These are phyloP conservation scores for Ceyx melanurus DNA, from an alignment of 2,113 vertebrate genomes.

Conservation along the genomic window DNA sequence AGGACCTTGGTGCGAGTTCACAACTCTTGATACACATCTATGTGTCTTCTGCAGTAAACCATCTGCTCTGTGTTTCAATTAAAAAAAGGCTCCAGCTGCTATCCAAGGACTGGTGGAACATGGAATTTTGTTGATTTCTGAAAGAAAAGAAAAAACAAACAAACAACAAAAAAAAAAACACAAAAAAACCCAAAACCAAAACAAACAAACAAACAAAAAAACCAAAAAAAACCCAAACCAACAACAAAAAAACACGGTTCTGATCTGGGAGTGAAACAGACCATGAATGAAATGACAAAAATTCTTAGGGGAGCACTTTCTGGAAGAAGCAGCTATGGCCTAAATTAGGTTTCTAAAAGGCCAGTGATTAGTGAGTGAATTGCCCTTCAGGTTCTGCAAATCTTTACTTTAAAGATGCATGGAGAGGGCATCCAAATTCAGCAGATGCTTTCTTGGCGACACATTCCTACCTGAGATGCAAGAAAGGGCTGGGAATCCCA, in stretches of 20 bases:
- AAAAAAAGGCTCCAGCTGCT: neutral
- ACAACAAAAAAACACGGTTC: too few species aligned
- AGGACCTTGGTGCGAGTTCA: neutral
- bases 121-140: neutral
- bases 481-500: neutral
- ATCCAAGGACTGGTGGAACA: neutral
- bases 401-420: neutral
- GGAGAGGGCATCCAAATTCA: neutral
- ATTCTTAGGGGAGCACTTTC: neutral
- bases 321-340: neutral
- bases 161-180: neutral
- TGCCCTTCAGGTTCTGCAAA: neutral
- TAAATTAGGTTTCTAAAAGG: conserved; percentile 6
- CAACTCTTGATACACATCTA: neutral
- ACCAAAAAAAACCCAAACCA: too few species aligned
- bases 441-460: neutral
- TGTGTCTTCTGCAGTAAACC: neutral
- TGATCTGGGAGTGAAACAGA: neutral
- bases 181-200: too few species aligned
- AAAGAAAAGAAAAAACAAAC: neutral
- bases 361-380: neutral
- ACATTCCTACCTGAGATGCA: neutral
- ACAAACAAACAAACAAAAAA: neutral
- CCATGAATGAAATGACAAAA: neutral
- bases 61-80: neutral